Evolutionary conservation across 1,140 invertebrate genomes (phyloP), one percentile per base, ranked within the genome.

Genomic region (Nebria ingens): DNA sequence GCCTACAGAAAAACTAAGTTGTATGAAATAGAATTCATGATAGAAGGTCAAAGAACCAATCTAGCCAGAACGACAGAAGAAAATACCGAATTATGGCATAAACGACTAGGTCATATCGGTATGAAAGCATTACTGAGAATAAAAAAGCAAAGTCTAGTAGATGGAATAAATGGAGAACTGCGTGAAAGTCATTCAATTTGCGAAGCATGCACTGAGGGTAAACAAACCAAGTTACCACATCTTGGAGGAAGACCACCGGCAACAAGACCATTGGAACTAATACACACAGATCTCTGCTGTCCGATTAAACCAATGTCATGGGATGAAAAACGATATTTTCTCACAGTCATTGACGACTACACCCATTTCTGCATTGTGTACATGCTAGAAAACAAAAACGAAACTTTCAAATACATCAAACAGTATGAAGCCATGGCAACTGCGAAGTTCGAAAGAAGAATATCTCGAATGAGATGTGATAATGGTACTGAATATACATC

Each of bases 301-400:
- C 64, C 66, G 20, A 68, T 72, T 15, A 53, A 54, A 9, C 61
- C 60, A 2, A n/a, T 34, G 17, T 70, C 71, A 11, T 38, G 60
- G 49, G 64, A 64, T 53, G 62, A 62, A 6, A 60, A 64, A 50
- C 62, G 56, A 4, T 74, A 72, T 52, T 61, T 72, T 57, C 21
- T 74, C 11, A 64, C 60, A 0, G 64, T 73, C 20, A 65, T 68
- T 38, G 71, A 74, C 58, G 68, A 73, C 51, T 64, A 52, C 38
- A 65, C 67, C 0, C 62, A 66, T 38, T 70, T 66, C 53, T 59
- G 62, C 21, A 42, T 54, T 21, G 62, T 61, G n/a, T 73, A 71
- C 56, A 34, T 65, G 19, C 17, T 73, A 17, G 57, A 68, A 61
- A 22, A 56, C 4, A 75, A 73, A 58, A 25, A 50, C 53, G 63